These are phyloP conservation scores for Brachyhypopomus gauderio DNA, from an alignment of 2,113 vertebrate species.

Conservation along the genomic window DNA sequence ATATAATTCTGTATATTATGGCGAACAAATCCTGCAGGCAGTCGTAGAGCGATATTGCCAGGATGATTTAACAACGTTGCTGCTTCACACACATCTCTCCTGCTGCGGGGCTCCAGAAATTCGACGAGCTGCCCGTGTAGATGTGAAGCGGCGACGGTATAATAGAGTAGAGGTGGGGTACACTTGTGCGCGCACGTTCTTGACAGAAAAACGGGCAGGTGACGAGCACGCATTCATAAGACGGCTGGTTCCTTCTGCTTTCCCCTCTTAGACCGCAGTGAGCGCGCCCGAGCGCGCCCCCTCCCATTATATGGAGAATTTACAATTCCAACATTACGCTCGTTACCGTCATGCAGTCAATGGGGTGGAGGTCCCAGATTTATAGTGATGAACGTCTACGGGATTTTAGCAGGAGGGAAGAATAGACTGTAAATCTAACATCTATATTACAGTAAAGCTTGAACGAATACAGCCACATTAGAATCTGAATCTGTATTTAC, in stretches of 20 bases:
- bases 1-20: constrained; percentile 5
- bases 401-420: background rate
- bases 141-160: constrained; percentile 6
- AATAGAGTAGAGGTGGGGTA: constrained; percentile 37
- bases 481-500: no score
- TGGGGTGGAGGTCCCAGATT: constrained; percentile 17
- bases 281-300: constrained; percentile 42
- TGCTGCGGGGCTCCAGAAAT: background rate
- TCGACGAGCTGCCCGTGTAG: constrained; percentile 18
- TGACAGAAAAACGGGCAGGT: constrained; percentile 48
- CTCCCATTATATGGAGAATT: background rate
- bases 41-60: constrained; percentile 30
- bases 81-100: background rate
- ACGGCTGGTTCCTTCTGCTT: constrained; percentile 27
- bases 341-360: constrained; percentile 29
- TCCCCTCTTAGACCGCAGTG: constrained; percentile 48
- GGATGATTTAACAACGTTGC: constrained; percentile 46
- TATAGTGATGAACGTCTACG: background rate
- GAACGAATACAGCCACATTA: no score
- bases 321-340: background rate
- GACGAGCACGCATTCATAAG: constrained; percentile 58
- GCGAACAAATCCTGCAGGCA: background rate
- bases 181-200: constrained; percentile 57
- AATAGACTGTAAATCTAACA: no score
- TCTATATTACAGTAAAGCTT: no score